Evolutionary conservation across 2,888 invertebrate genomes (phyloP), one percentile per base, ranked within the genome.

Genomic region (Macropis europaea): DNA sequence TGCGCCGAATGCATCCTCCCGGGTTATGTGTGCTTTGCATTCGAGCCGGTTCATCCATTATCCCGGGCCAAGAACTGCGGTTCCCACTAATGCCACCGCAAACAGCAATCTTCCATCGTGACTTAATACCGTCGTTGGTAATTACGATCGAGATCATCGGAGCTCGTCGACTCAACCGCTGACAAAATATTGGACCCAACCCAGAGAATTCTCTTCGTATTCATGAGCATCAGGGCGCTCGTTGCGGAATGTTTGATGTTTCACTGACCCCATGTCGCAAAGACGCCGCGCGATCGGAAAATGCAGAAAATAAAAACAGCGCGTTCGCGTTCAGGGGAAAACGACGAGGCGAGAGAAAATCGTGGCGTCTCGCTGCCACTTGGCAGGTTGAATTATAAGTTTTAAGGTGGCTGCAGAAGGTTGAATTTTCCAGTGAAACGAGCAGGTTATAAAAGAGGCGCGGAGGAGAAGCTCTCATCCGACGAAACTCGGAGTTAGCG

Each of bases 11-110:
- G 53, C 53, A 50, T 53, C 34, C 28, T 32, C n/a, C n/a, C n/a
- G n/a, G 34, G 22, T 53, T 48, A 54, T 53, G 54, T 53, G 54
- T 66, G 56, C 70, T 70, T 64, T 64, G 52, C 70, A 63, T 64
- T 60, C 64, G 40, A 22, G 19, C 17, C 28, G n/a, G 32, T 22
- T 30, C 52, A 53, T 52, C 28, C 45, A 54, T 73, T 64, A 73
- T 45, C 45, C 30, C 11, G 3, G 40, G 7, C 26, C 38, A 38
- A 69, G 60, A 38, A 48, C 45, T 15, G 24, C 15, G 13, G 26
- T 45, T 11, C 32, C 9, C 36, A 43, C 43, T 42, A 60, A 64
- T 64, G 32, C 32, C 38, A 22, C 42, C 42, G 53, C 62, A 53
- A 34, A 54, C 40, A 26, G 28, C 34, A 53, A 63, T 63, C 53